Percentiles rank a stretch among this genome's conserved stretches.
Conservation (phyloP, 2,888 invertebrate genomes). For the Hirtodrosophila alboralis region DNA sequence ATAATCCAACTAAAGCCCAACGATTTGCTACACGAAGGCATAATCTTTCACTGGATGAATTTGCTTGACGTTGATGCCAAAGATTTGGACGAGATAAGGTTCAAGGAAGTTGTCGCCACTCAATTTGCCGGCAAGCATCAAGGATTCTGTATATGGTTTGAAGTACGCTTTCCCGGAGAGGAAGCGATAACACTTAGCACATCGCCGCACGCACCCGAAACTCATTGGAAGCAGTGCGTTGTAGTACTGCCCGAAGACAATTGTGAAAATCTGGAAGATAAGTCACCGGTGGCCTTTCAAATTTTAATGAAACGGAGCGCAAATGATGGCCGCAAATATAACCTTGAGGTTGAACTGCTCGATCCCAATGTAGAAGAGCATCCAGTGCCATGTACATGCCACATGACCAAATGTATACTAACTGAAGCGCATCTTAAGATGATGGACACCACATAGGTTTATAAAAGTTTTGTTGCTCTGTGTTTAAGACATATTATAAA, state of each 20-base stretch:
- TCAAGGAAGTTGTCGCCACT: constrained; percentile 86
- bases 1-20: constrained; percentile 85
- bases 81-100: constrained; percentile 87
- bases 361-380: constrained; percentile 89
- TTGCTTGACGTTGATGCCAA: constrained; percentile 86
- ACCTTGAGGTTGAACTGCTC: constrained; percentile 88
- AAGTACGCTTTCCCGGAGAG: constrained; percentile 88
- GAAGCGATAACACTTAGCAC: constrained; percentile 90
- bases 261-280: constrained; percentile 84
- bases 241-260: constrained; percentile 89
- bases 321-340: constrained; percentile 85
- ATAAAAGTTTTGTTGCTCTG: constrained; percentile 1
- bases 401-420: constrained; percentile 91
- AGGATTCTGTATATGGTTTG: constrained; percentile 93
- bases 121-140: constrained; percentile 86
- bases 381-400: constrained; percentile 91
- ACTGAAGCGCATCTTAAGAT: constrained; percentile 85
- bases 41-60: constrained; percentile 88
- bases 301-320: constrained; percentile 85
- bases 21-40: constrained; percentile 88
- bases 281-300: constrained; percentile 89
- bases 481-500: constrained; percentile 21
- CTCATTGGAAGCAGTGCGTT: constrained; percentile 98
- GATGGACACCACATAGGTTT: constrained; percentile 62
- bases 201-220: constrained; percentile 89